Base-by-base conservation (phyloP, 2,888 invertebrate species). In the Eristalis arbustorum region DNA sequence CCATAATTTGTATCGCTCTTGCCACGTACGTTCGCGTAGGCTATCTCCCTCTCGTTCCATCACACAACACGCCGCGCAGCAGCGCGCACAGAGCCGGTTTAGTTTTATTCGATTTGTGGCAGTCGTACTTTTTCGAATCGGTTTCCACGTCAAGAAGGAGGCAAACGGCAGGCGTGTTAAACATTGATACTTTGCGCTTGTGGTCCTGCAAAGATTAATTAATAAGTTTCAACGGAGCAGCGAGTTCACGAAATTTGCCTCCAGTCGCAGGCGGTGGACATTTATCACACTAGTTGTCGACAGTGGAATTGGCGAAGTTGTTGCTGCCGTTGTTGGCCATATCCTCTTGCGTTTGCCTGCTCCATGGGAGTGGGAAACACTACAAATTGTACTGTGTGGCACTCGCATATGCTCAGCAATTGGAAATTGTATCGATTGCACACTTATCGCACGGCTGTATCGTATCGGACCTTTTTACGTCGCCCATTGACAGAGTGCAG, bases 151-250 rank as follows among this genome's bases (percentile, higher is more conserved):
- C 25, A 68, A 42, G 69, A 34, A 82, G 68, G 69, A 82, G 77
- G 81, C 81, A 74, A 85, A 73, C 82, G 82, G 82, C 85, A 87
- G 74, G 82, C 85, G 69, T 87, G 85, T 87, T 78, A 74, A 87
- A 82, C 85, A 87, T 87, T 87, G 85, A 87, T 87, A 87, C 85
- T 87, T 87, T 78, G 82, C 85, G 85, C 85, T 82, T 82, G 85
- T 82, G 85, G 85, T 82, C 77, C 74, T 78, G 74, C 77, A 87
- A 81, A 87, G 85, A 87, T 87, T 87, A 87, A 87, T 87, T 87
- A 87, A 87, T 82, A 87, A 78, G 71, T 78, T 87, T 78, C 69
- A 82, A 61, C 77, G 73, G 72, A 82, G 85, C 85, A 82, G 61
- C 42, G 82, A 85, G 77, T 82, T 87, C 78, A 74, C 82, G 82